Conservation (phyloP, 1,140 invertebrate genomes). For the Pollicipes pollicipes region DNA sequence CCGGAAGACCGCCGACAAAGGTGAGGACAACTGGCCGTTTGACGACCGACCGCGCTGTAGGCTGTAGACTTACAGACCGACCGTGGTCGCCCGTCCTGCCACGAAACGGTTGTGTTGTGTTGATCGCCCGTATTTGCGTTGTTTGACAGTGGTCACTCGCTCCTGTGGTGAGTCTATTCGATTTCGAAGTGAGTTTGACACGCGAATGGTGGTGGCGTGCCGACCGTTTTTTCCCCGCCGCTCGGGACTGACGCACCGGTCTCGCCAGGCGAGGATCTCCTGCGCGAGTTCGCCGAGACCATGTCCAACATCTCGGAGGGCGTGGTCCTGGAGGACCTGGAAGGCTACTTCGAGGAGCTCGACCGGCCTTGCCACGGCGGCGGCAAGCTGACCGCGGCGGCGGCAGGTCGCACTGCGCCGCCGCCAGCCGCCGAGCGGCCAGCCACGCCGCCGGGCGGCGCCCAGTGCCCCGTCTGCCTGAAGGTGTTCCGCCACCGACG, state of each 20-base stretch:
- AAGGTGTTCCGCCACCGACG: background rate
- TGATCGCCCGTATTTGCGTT: too few species aligned
- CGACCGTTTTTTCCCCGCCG: too few species aligned
- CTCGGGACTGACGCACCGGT: too few species aligned
- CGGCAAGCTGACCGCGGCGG: background rate
- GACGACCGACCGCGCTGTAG: too few species aligned
- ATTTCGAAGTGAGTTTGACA: too few species aligned
- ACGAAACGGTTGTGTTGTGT: too few species aligned
- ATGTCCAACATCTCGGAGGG: constrained; percentile 4
- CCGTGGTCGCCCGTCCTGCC: too few species aligned
- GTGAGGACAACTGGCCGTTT: background rate
- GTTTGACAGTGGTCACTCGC: too few species aligned
- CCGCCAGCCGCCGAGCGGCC: background rate
- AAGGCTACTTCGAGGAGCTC: background rate
- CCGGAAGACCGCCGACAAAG: background rate
- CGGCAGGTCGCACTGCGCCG: background rate
- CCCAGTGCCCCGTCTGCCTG: background rate
- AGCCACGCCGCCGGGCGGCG: background rate
- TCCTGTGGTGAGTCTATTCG: too few species aligned
- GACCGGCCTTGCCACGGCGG: background rate
- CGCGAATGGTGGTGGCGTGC: too few species aligned
- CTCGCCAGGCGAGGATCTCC: background rate
- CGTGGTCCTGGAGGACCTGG: background rate
- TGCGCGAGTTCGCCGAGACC: background rate
- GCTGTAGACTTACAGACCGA: too few species aligned